Conservation (phyloP, 2,797 vertebrate species). For the Staurois parvus region DNA sequence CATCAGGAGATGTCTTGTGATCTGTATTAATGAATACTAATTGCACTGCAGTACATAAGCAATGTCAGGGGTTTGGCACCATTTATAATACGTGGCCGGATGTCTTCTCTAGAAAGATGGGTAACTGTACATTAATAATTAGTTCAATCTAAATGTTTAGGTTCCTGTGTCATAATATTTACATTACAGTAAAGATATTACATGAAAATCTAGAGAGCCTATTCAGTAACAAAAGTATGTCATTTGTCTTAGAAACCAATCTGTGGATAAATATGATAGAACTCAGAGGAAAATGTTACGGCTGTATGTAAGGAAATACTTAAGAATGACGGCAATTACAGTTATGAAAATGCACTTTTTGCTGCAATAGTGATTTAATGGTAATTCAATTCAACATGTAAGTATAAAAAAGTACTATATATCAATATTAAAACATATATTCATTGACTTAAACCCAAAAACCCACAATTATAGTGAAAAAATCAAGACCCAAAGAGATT, state of each 20-base stretch:
- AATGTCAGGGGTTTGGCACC: constrained; percentile 43
- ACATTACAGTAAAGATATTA: constrained; percentile 39
- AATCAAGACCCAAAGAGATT: too few species aligned
- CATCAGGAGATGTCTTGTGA: constrained; percentile 1
- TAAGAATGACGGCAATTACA: neutral
- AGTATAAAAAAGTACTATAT: too few species aligned
- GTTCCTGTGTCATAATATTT: constrained; percentile 55
- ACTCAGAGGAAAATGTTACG: neutral
- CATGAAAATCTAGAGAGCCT: constrained; percentile 39
- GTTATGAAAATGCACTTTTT: neutral
- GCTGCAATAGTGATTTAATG: neutral
- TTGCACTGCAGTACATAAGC: constrained; percentile 26
- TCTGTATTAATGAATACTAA: constrained; percentile 45
- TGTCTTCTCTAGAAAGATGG: constrained; percentile 26
- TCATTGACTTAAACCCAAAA: too few species aligned
- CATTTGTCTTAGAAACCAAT: constrained; percentile 28
- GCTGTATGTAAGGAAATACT: neutral
- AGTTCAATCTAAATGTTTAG: constrained; percentile 44
- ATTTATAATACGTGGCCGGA: constrained; percentile 43
- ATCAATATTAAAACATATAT: too few species aligned
- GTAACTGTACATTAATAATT: constrained; percentile 52
- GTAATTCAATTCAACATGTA: too few species aligned
- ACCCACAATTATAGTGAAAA: too few species aligned
- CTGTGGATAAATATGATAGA: constrained; percentile 20
- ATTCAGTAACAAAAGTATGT: constrained; percentile 32